Conservation (phyloP, 2,797 vertebrate genomes). For the Diplodus sargus region DNA sequence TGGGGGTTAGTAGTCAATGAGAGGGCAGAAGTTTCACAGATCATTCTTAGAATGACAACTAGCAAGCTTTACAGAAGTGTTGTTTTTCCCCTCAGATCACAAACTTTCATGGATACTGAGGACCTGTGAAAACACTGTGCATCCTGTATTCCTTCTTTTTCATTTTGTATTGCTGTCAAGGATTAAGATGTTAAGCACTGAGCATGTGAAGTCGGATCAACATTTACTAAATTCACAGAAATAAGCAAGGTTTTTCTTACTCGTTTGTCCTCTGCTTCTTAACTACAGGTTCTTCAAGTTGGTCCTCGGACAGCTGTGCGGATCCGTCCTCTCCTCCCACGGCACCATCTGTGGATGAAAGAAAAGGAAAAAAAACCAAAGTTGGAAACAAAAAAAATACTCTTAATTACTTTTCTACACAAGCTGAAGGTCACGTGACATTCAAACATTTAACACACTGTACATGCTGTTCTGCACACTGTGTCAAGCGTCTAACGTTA, state of each 20-base stretch:
- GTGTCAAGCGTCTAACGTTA: neutral
- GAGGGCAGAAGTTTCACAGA: neutral
- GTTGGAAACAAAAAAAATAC: neutral
- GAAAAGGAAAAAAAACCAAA: constrained; percentile 14
- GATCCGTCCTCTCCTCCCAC: constrained; percentile 46
- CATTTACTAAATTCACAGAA: neutral
- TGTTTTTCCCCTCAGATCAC: no score
- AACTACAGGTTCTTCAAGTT: constrained; percentile 73
- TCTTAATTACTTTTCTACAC: neutral
- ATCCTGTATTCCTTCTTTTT: neutral
- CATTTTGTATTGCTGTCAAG: neutral
- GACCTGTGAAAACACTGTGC: no score
- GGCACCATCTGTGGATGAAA: constrained; percentile 60
- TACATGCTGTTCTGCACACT: neutral
- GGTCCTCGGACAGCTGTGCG: constrained; percentile 64
- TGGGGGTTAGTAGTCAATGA: neutral
- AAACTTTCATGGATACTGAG: no score
- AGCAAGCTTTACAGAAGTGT: no score
- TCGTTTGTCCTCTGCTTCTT: constrained; percentile 81
- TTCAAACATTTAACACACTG: neutral
- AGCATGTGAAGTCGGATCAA: neutral
- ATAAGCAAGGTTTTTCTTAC: constrained; percentile 48
- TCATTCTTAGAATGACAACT: no score
- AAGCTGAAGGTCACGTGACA: neutral
- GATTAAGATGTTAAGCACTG: neutral